phyloP scores from a whole-genome alignment of 2,113 vertebrate species.

The Gymnorhina tibicen region DNA sequence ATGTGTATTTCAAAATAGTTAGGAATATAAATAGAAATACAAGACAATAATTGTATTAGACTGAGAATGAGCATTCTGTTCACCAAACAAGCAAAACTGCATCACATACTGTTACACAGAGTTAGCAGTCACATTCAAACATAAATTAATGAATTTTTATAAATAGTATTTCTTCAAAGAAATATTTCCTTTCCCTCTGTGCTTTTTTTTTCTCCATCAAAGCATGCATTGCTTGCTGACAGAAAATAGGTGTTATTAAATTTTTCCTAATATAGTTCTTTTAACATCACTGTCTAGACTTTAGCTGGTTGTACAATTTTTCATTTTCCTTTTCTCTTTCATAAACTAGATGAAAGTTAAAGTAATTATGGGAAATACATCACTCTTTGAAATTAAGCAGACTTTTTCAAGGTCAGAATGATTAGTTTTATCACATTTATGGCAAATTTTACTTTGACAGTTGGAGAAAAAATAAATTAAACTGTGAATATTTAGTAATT shows the following conservation, averaged over 20 bases:
- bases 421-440: not conserved
- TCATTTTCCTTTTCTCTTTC: slow-evolving; percentile 27
- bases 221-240: not conserved
- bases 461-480: not conserved
- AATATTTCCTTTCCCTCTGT: not conserved
- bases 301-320: slow-evolving; percentile 2
- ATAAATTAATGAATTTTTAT: not conserved
- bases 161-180: not conserved
- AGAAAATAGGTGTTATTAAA: slow-evolving; percentile 13
- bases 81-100: not conserved
- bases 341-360: not conserved
- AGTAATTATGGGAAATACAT: slow-evolving; percentile 1
- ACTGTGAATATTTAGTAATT: not conserved
- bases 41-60: not conserved
- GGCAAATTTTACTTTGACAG: not conserved
- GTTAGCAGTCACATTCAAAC: not conserved
- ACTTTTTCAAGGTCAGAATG: not conserved
- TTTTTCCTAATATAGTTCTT: slow-evolving; percentile 19
- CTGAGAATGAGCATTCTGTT: not conserved
- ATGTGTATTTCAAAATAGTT: not conserved
- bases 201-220: not conserved
- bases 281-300: slow-evolving; percentile 35
- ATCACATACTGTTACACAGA: not conserved
- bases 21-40: not conserved
- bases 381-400: not conserved